Conservation (phyloP, 2,888 invertebrate species). For the Electrophaes corylata region DNA sequence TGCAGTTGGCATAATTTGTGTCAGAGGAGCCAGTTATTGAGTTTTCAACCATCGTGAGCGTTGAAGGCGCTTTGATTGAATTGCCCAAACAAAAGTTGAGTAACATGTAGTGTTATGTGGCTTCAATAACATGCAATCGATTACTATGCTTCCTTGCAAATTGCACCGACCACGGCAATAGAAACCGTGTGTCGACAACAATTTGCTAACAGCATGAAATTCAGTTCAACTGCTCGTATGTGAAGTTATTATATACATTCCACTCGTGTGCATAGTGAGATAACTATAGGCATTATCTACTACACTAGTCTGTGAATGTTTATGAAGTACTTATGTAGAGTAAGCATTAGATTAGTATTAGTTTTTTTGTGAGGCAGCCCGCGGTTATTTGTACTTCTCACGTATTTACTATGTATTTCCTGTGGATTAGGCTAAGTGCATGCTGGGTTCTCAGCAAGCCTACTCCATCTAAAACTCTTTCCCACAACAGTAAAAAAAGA, state of each 20-base stretch:
- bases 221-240: slow-evolving; percentile 3
- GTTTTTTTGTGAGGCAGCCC: no score
- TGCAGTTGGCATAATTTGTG: slow-evolving; percentile 61
- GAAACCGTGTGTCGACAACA: slow-evolving; percentile 15
- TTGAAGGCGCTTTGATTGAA: slow-evolving; percentile 45
- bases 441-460: no score
- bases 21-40: slow-evolving; percentile 53
- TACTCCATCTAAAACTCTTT: no score
- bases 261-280: background rate
- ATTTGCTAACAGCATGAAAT: slow-evolving; percentile 19
- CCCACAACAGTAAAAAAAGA: no score
- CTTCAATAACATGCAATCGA: slow-evolving; percentile 24
- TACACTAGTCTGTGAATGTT: no score
- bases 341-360: no score
- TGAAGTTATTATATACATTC: background rate
- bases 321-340: no score
- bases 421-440: no score
- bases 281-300: no score
- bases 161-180: slow-evolving; percentile 22
- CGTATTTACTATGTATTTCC: no score
- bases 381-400: no score
- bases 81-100: slow-evolving; percentile 43
- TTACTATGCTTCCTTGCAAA: slow-evolving; percentile 18
- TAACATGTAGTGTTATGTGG: slow-evolving; percentile 35
- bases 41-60: slow-evolving; percentile 38